Evolutionary conservation across 2,888 invertebrate species (phyloP).

Genomic region (Chloroclystis v-ata): DNA sequence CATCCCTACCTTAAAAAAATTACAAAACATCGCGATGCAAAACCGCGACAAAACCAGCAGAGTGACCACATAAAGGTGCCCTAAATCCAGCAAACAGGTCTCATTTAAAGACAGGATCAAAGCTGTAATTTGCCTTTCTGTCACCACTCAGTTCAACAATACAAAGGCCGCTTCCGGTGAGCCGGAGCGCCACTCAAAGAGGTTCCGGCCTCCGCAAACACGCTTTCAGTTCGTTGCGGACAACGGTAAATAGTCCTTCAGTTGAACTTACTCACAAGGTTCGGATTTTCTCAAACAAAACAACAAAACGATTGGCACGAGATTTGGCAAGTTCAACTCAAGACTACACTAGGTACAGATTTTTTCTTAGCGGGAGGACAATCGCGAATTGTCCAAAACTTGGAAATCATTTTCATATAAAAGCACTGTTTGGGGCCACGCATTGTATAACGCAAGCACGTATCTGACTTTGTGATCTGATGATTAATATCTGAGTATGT

Average conservation of each 20-base stretch:
- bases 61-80: constrained; percentile 11
- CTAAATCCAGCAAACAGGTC: constrained; percentile 21
- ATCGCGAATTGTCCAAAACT: no score
- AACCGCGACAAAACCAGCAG: constrained; percentile 15
- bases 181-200: constrained; percentile 29
- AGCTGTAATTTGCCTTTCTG: constrained; percentile 38
- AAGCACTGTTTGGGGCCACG: no score
- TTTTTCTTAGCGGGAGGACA: no score
- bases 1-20: no score
- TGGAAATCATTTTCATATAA: no score
- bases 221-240: constrained; percentile 19
- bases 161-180: constrained; percentile 30
- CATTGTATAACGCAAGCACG: no score
- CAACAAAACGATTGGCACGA: no score
- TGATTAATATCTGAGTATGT: no score
- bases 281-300: neutral
- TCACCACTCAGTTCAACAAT: constrained; percentile 26
- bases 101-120: constrained; percentile 37
- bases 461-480: no score
- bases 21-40: constrained; percentile 1
- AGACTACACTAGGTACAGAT: neutral
- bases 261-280: neutral
- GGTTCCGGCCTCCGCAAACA: constrained; percentile 28
- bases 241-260: constrained; percentile 6
- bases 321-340: neutral